Evolutionary conservation across 2,113 vertebrate species (phyloP).

Genomic region (Amphilophus citrinellus): DNA sequence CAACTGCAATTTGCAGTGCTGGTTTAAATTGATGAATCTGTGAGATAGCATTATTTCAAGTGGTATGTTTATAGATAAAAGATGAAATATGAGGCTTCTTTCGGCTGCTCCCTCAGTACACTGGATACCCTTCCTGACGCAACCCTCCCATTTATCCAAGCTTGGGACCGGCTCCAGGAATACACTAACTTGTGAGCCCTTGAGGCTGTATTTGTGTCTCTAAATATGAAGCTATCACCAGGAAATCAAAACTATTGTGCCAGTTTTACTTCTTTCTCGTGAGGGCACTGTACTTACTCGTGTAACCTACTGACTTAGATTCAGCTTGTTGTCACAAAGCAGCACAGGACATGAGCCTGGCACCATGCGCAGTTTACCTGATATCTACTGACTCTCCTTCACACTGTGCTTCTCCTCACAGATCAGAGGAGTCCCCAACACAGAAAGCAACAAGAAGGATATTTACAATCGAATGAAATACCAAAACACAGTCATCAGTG

Average conservation of each 20-base stretch:
- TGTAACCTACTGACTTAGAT: background rate
- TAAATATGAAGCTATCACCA: background rate
- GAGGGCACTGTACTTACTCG: background rate
- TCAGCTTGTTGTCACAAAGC: background rate
- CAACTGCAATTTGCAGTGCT: background rate
- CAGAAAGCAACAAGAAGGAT: no score
- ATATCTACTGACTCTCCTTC: background rate
- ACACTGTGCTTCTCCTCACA: no score
- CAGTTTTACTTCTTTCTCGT: background rate
- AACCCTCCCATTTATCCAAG: background rate
- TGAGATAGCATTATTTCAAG: background rate
- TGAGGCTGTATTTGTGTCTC: background rate
- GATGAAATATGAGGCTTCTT: background rate
- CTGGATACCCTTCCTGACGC: background rate
- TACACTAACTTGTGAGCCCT: background rate
- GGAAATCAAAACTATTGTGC: background rate
- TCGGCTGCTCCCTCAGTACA: background rate
- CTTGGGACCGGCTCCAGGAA: background rate
- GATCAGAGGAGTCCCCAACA: background rate
- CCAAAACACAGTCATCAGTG: background rate
- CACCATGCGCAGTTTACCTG: background rate
- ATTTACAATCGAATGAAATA: no score
- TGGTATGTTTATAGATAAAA: background rate
- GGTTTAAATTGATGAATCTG: background rate
- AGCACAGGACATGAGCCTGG: background rate